Evolutionary conservation across 2,888 invertebrate genomes (phyloP).

Genomic region (Thalpophila matura): DNA sequence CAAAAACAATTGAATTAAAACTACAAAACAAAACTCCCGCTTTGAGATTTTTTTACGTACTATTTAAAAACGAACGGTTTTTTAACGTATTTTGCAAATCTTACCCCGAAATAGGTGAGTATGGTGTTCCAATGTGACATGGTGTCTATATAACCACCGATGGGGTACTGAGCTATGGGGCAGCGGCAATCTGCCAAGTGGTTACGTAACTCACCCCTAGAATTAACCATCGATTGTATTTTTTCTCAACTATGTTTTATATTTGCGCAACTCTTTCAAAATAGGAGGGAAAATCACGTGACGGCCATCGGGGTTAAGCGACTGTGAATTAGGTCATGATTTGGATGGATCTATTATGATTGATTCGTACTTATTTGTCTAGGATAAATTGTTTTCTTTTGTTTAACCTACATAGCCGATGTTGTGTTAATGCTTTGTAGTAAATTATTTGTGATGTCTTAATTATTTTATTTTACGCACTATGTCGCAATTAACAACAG

Average conservation of each 20-base stretch:
- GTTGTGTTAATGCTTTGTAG: no score
- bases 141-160: slow-evolving; percentile 73
- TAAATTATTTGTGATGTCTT: no score
- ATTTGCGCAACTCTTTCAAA: slow-evolving; percentile 40
- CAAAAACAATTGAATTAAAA: slow-evolving; percentile 43
- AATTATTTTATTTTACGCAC: no score
- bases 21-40: no score
- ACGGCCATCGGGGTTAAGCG: slow-evolving; percentile 40
- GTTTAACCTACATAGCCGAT: no score
- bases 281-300: slow-evolving; percentile 1
- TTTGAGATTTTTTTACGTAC: background rate
- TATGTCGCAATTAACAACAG: no score
- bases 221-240: slow-evolving; percentile 55
- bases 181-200: slow-evolving; percentile 79
- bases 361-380: slow-evolving; percentile 11
- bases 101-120: slow-evolving; percentile 81
- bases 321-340: slow-evolving; percentile 48
- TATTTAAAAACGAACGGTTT: no score
- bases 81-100: slow-evolving; percentile 52
- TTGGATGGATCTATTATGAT: slow-evolving; percentile 40
- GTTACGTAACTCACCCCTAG: slow-evolving; percentile 52
- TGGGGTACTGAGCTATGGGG: slow-evolving; percentile 73
- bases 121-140: slow-evolving; percentile 74
- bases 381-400: no score
- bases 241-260: slow-evolving; percentile 41